phyloP scores from a whole-genome alignment of 2,888 invertebrate genomes.

The Agapetus fuscipes region DNA sequence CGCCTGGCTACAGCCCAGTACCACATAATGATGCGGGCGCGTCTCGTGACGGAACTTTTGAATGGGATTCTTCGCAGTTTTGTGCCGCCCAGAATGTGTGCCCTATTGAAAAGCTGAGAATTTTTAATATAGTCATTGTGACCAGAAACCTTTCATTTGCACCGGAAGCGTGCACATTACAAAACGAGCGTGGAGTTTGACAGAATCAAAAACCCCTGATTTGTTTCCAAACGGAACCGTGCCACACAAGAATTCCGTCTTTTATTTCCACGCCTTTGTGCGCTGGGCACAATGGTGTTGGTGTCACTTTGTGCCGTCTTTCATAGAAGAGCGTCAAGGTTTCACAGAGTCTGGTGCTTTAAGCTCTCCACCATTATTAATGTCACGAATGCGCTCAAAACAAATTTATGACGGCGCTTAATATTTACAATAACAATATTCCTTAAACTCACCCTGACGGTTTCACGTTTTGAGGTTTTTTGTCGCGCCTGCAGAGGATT shows the following conservation, averaged over 20 bases:
- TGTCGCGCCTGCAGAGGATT: slow-evolving; percentile 16
- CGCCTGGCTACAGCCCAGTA: too few species aligned
- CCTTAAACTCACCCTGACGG: background rate
- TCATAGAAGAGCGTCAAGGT: too few species aligned
- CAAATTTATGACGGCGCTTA: slow-evolving; percentile 21
- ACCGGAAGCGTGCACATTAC: slow-evolving; percentile 20
- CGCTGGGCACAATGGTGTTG: slow-evolving; percentile 1
- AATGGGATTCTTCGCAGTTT: too few species aligned
- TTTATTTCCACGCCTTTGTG: slow-evolving; percentile 13
- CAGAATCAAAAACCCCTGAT: slow-evolving; percentile 11
- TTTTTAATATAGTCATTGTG: too few species aligned
- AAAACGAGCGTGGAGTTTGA: slow-evolving; percentile 13
- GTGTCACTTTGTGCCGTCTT: too few species aligned
- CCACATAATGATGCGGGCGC: too few species aligned
- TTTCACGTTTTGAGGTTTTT: slow-evolving; percentile 7
- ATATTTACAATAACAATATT: slow-evolving; percentile 2
- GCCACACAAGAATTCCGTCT: slow-evolving; percentile 9
- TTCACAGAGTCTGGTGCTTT: too few species aligned
- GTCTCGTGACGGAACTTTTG: too few species aligned
- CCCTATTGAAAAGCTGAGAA: too few species aligned
- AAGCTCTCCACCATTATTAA: slow-evolving; percentile 15
- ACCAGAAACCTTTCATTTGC: slow-evolving; percentile 10
- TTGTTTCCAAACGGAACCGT: slow-evolving; percentile 8
- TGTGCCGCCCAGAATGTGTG: too few species aligned
- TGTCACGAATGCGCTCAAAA: slow-evolving; percentile 12